Conservation (phyloP, 2,888 invertebrate genomes). For the Nomada ferruginata region DNA sequence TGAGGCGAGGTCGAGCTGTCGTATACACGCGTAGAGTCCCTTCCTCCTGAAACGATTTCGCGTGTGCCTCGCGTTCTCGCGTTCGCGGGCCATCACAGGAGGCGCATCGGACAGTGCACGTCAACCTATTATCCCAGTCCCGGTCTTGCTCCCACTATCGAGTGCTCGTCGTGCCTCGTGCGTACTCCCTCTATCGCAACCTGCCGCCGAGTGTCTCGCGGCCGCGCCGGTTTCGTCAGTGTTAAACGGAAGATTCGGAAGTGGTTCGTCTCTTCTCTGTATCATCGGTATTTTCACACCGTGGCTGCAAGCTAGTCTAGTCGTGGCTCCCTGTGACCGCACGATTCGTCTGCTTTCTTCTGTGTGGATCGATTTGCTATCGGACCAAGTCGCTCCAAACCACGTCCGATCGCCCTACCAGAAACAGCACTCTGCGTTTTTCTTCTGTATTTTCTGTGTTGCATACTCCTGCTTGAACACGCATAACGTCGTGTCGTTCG, state of each 20-base stretch:
- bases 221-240: slow-evolving; percentile 50
- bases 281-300: slow-evolving; percentile 16
- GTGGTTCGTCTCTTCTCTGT: slow-evolving; percentile 10
- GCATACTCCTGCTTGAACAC: slow-evolving; percentile 19
- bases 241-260: slow-evolving; percentile 51
- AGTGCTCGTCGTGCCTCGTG: slow-evolving; percentile 50
- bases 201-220: slow-evolving; percentile 60
- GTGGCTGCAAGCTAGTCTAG: not conserved
- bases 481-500: slow-evolving; percentile 13
- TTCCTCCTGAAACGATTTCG: slow-evolving; percentile 63
- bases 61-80: slow-evolving; percentile 57
- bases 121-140: slow-evolving; percentile 60
- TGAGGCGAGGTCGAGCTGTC: slow-evolving; percentile 60
- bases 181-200: slow-evolving; percentile 58
- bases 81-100: slow-evolving; percentile 56
- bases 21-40: slow-evolving; percentile 67
- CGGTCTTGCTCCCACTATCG: slow-evolving; percentile 57
- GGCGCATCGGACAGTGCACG: slow-evolving; percentile 63
- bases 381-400: slow-evolving; percentile 48
- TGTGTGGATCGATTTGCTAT: slow-evolving; percentile 51
- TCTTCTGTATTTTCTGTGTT: not conserved
- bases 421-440: slow-evolving; percentile 1
- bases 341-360: slow-evolving; percentile 22
- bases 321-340: not conserved
- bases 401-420: slow-evolving; percentile 20